Evolutionary conservation across 2,888 invertebrate genomes (phyloP).

Genomic region (Cactoblastis cactorum): DNA sequence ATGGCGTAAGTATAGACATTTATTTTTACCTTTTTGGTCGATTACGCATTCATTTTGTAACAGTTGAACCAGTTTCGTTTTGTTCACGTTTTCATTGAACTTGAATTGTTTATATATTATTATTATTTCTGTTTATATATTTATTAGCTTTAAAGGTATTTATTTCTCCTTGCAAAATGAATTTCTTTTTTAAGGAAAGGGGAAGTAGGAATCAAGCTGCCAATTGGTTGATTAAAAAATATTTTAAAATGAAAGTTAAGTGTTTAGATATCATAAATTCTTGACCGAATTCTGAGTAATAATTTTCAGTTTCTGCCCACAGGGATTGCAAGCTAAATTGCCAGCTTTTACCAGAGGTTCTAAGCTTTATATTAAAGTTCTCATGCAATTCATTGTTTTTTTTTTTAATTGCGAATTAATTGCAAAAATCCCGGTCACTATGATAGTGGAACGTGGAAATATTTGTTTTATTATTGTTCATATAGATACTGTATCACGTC

Average conservation of each 20-base stretch:
- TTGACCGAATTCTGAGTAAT: background rate
- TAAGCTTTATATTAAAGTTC: background rate
- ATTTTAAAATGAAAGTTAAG: too few relatives aligned
- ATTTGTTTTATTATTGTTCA: background rate
- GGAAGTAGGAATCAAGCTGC: too few relatives aligned
- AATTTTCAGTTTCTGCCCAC: background rate
- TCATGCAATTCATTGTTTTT: background rate
- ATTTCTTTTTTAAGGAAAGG: too few relatives aligned
- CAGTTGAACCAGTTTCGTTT: background rate
- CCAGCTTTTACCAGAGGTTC: background rate
- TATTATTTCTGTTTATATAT: background rate
- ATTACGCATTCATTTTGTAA: constrained; percentile 4
- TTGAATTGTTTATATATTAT: background rate
- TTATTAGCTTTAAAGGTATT: background rate
- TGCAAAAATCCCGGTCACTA: background rate
- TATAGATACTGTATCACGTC: too few relatives aligned
- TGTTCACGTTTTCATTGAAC: background rate
- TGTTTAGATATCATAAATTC: background rate
- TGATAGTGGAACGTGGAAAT: constrained; percentile 4
- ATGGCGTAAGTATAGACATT: constrained; percentile 41
- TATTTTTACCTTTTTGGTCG: background rate
- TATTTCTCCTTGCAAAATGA: too few relatives aligned
- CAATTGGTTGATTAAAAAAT: too few relatives aligned
- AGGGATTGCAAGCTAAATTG: background rate
- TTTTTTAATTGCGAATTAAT: background rate